Conservation (phyloP, 1,140 invertebrate species). For the Oncopeltus fasciatus region DNA sequence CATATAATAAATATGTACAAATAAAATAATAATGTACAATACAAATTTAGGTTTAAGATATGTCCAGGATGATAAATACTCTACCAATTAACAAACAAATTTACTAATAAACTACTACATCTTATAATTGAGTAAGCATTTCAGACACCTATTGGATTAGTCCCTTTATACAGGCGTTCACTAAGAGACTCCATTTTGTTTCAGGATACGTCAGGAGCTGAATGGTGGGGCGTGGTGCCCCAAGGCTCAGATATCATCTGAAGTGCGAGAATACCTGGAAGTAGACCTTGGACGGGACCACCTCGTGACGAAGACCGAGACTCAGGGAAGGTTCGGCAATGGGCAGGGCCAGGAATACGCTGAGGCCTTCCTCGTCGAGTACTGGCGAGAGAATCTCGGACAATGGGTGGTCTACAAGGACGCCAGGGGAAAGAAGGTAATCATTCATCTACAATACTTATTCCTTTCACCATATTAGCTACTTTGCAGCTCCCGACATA, state of each 20-base stretch:
- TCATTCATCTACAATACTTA: background rate
- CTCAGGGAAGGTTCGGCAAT: slow-evolving; percentile 85
- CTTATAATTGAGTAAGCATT: too few species aligned
- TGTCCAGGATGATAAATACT: too few species aligned
- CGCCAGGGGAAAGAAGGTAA: slow-evolving; percentile 54
- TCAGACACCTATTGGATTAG: too few species aligned
- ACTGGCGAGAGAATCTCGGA: slow-evolving; percentile 51
- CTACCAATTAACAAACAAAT: too few species aligned
- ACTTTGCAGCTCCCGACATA: too few species aligned
- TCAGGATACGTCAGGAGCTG: slow-evolving; percentile 68
- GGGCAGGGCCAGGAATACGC: slow-evolving; percentile 83
- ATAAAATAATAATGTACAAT: too few species aligned
- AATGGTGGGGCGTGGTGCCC: slow-evolving; percentile 92
- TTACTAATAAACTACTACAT: too few species aligned
- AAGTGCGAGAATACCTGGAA: slow-evolving; percentile 71
- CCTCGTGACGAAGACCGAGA: slow-evolving; percentile 72
- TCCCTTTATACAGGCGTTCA: too few species aligned
- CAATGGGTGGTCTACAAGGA: slow-evolving; percentile 70
- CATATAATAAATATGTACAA: too few species aligned
- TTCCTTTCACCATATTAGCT: too few species aligned
- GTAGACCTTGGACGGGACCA: slow-evolving; percentile 64
- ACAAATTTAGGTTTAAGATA: too few species aligned
- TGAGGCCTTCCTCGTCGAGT: slow-evolving; percentile 72
- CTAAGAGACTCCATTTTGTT: too few species aligned
- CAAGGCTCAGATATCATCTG: slow-evolving; percentile 53